A percentile compares a stretch with the other conserved stretches of the same genome.
Conservation (phyloP, 2,888 invertebrate genomes). For the Nematopogon swammerdamellus region DNA sequence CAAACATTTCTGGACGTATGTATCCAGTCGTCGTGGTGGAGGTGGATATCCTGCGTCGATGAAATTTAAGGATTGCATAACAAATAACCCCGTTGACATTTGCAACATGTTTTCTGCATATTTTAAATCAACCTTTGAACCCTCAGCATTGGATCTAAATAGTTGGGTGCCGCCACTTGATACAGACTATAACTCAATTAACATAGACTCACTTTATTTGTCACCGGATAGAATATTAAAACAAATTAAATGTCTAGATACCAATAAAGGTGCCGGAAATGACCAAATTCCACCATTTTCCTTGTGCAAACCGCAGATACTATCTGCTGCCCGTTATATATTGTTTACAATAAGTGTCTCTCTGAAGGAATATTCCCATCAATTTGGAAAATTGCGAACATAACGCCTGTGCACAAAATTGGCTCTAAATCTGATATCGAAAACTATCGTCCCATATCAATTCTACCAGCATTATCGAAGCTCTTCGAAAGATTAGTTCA, state of each 20-base stretch:
- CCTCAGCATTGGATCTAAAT: background rate
- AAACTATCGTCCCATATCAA: slow-evolving; percentile 8
- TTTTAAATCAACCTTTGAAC: background rate
- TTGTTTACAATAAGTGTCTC: slow-evolving; percentile 5
- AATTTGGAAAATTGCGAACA: slow-evolving; percentile 11
- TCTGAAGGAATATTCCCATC: slow-evolving; percentile 8
- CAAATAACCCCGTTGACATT: background rate
- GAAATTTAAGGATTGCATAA: background rate
- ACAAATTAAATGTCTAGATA: background rate
- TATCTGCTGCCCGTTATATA: background rate
- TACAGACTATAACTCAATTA: background rate
- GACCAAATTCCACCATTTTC: background rate
- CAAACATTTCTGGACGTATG: slow-evolving; percentile 9
- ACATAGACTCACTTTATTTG: background rate
- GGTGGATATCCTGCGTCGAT: background rate
- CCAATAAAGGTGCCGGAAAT: background rate
- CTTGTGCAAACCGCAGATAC: background rate
- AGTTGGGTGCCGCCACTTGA: background rate
- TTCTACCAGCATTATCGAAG: slow-evolving; percentile 7
- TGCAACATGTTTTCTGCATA: background rate
- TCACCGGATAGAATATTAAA: background rate
- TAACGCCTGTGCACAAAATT: slow-evolving; percentile 9
- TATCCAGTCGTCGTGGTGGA: slow-evolving; percentile 1
- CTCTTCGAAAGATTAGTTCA: slow-evolving; percentile 12
- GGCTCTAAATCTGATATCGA: slow-evolving; percentile 8